Evolutionary conservation across 2,797 vertebrate species (phyloP).

Genomic region (Avahi laniger): DNA sequence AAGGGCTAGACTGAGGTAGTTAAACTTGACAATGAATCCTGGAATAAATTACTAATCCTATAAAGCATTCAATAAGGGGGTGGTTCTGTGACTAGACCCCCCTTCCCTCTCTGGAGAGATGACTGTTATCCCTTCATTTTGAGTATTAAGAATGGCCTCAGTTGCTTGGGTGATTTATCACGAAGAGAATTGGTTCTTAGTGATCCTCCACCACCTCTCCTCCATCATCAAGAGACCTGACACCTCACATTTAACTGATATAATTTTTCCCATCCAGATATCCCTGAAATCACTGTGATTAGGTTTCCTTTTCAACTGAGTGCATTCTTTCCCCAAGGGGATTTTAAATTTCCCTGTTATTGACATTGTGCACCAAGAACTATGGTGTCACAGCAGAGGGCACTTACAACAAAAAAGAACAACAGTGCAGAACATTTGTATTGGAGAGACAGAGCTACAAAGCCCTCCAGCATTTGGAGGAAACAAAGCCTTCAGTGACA

Average conservation of each 20-base stretch:
- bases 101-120: background rate
- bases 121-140: background rate
- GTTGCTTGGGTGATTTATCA: background rate
- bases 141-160: background rate
- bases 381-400: background rate
- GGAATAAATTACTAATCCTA: background rate
- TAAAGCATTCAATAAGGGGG: background rate
- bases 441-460: background rate
- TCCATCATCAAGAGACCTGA: background rate
- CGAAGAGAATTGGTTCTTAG: background rate
- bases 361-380: background rate
- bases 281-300: constrained; percentile 25
- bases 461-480: background rate
- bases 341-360: constrained; percentile 27
- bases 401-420: background rate
- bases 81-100: background rate
- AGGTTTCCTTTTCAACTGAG: background rate
- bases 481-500: background rate
- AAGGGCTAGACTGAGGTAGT: constrained; percentile 23
- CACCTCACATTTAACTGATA: constrained; percentile 2
- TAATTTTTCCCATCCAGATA: background rate
- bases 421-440: background rate
- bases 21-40: constrained; percentile 42
- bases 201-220: background rate
- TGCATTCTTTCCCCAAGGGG: background rate